Evolutionary conservation across 2,888 invertebrate species (phyloP), one percentile per base, ranked within the genome.

Genomic region (Lucinisca nassula): DNA sequence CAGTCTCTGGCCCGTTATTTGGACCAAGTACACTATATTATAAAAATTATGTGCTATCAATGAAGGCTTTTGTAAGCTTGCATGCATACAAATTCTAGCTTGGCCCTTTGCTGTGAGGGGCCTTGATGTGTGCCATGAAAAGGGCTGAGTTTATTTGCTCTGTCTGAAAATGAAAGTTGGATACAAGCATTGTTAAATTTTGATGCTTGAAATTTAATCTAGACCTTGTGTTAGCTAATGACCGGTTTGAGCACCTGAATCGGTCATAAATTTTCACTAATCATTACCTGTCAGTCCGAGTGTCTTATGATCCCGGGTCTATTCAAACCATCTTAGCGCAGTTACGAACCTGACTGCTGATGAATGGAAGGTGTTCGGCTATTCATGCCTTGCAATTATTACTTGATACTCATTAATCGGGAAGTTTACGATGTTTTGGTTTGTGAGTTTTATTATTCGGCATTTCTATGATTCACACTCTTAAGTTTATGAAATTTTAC

Each of bases 231-330:
- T 21, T 35, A 51, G 72, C 55, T 84, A 79, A 84, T 88, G 61
- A 84, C 40, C 79, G 88, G 77, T 79, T 73, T 51, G 77, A 45
- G 40, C 72, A 32, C 85, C 77, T 35, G 79, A 51, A 32, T 61
- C 17, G 67, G 82, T 77, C 73, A 73, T 85, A 88, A 85, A 88
- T 85, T 74, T 80, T 73, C 61, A 4, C n/a, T 82, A 88, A 88
- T 85, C 70, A 88, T 72, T 38, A 49, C 84, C 78, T 84, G 83
- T 81, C 84, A 67, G 27, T 4, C 35, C 35, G 3, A 4, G 35
- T 67, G 17, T 67, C 67, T 30, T 67, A 32, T 35, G 35, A 67
- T 67, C 35, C 35, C 21, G 4, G 67, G 30, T 24, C 0, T 35
- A 67, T 35, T 17, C 30, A 61, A 61, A 17, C 45, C 3, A 21